A percentile compares a stretch with the other conserved stretches of the same genome.
These are phyloP conservation scores for Leptothorax acervorum DNA, from an alignment of 2,888 invertebrate species.

Conservation along the genomic window DNA sequence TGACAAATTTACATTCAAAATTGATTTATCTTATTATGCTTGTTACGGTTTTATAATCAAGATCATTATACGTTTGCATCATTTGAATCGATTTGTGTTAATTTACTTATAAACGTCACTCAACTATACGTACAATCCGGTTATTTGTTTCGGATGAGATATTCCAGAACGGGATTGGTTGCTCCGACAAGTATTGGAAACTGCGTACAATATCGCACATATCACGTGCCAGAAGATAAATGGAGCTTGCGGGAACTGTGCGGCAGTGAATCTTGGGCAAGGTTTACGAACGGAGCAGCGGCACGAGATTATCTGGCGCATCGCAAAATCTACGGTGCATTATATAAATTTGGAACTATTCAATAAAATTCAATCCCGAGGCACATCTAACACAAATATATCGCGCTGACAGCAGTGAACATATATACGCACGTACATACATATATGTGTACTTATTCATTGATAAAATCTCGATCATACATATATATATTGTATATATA, in stretches of 20 bases:
- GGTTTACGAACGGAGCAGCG: conserved; percentile 38
- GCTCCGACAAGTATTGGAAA: conserved; percentile 43
- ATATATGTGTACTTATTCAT: too few relatives aligned
- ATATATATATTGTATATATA: neutral
- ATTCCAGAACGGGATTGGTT: conserved; percentile 1
- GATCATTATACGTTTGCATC: too few relatives aligned
- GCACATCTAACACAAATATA: conserved; percentile 38
- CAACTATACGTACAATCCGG: neutral
- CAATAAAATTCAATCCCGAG: conserved; percentile 62
- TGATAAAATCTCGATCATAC: too few relatives aligned
- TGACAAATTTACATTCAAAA: neutral
- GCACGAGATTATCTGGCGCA: conserved; percentile 47
- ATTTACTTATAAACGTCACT: neutral
- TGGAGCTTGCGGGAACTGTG: conserved; percentile 42
- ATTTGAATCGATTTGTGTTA: neutral
- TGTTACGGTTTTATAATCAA: neutral
- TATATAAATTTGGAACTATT: conserved; percentile 57
- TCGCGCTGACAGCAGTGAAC: conserved; percentile 30
- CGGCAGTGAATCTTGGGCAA: conserved; percentile 49
- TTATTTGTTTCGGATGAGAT: conserved; percentile 24
- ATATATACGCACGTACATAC: neutral
- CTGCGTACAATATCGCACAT: conserved; percentile 47
- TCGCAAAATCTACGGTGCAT: conserved; percentile 30
- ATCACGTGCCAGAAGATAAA: conserved; percentile 49
- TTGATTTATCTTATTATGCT: neutral